These are phyloP conservation scores for Coregonus clupeaformis DNA, from an alignment of 2,113 vertebrate species.

Conservation along the genomic window DNA sequence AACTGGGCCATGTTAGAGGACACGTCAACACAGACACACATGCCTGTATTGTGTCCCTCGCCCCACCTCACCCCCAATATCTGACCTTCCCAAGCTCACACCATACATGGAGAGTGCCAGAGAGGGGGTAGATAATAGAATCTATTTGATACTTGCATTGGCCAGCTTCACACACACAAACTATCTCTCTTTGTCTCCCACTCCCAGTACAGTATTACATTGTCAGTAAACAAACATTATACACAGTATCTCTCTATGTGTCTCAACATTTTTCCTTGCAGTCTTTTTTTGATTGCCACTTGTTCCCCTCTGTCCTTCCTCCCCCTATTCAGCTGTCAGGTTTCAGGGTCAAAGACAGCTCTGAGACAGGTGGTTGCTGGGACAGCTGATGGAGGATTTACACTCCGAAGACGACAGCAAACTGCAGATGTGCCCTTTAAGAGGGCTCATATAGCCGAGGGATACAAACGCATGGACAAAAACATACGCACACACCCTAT, in stretches of 20 bases:
- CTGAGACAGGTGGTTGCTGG: conserved; percentile 64
- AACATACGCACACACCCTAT: not conserved
- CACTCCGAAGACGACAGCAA: conserved; percentile 21
- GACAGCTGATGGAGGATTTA: conserved; percentile 67
- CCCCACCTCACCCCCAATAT: not conserved
- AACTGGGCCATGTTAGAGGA: conserved; percentile 21
- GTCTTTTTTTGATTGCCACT: conserved; percentile 53
- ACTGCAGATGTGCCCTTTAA: conserved; percentile 58
- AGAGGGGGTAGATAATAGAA: conserved; percentile 29
- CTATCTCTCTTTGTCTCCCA: not conserved
- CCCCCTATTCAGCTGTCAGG: conserved; percentile 70
- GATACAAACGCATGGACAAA: not conserved
- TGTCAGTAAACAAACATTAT: conserved; percentile 30
- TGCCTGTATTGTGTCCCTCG: conserved; percentile 8
- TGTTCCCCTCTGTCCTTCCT: conserved; percentile 48
- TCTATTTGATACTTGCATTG: conserved; percentile 29
- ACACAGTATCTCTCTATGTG: not conserved
- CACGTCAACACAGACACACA: conserved; percentile 6
- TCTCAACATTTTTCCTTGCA: conserved; percentile 1
- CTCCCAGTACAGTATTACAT: conserved; percentile 24
- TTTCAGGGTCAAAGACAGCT: conserved; percentile 56
- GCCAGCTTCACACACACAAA: not conserved
- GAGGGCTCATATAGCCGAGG: no score
- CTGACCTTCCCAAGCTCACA: conserved; percentile 1
- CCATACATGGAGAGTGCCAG: conserved; percentile 21